These are phyloP conservation scores for Trisateles emortualis DNA, from an alignment of 2,888 invertebrate genomes.

Conservation along the genomic window DNA sequence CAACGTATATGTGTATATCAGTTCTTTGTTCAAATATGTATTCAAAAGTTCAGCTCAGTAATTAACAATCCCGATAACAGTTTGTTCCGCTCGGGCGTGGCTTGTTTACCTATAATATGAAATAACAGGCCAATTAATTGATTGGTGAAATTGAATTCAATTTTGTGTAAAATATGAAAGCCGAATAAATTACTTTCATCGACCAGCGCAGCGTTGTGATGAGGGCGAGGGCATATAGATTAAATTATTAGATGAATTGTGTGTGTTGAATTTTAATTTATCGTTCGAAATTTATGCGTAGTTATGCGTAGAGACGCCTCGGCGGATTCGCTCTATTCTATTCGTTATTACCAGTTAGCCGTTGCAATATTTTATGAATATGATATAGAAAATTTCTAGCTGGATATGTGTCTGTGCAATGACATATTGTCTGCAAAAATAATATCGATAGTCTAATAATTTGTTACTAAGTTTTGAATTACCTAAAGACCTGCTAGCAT, in stretches of 20 bases:
- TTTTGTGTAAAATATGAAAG: constrained; percentile 47
- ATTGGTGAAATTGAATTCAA: constrained; percentile 44
- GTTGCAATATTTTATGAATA: too few species aligned
- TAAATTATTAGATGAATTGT: neutral
- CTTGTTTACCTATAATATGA: constrained; percentile 23
- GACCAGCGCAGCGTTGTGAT: constrained; percentile 12
- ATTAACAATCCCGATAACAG: constrained; percentile 8
- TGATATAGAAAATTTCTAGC: too few species aligned
- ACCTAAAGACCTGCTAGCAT: too few species aligned
- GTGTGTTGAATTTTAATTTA: neutral
- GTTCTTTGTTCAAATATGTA: neutral
- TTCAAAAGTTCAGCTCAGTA: neutral
- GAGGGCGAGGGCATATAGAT: neutral
- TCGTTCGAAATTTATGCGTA: too few species aligned
- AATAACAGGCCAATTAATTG: constrained; percentile 37
- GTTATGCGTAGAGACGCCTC: too few species aligned
- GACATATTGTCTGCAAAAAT: too few species aligned
- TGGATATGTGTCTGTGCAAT: too few species aligned
- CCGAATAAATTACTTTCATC: constrained; percentile 37
- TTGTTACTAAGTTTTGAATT: too few species aligned
- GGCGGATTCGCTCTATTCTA: neutral
- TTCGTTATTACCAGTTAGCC: neutral
- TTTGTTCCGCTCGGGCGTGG: constrained; percentile 6
- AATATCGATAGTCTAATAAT: too few species aligned
- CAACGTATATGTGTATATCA: neutral